A percentile compares a stretch with the other conserved stretches of the same genome.
These are phyloP conservation scores for Bombus balteatus DNA, from an alignment of 1,140 invertebrate genomes.

Conservation along the genomic window DNA sequence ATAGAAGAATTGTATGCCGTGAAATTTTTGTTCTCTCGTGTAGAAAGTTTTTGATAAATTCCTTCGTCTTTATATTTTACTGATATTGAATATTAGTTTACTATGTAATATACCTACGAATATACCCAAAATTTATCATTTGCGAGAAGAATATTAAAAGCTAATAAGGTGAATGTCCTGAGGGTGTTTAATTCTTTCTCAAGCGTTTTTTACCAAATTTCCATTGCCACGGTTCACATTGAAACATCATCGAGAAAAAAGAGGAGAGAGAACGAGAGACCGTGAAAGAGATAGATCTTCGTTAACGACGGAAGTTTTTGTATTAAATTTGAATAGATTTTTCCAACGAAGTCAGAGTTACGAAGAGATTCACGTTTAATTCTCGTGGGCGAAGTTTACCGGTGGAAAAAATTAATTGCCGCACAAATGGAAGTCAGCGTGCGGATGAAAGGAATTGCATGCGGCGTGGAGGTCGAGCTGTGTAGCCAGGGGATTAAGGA, in stretches of 20 bases:
- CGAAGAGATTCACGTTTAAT: not conserved
- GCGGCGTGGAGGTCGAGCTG: slow-evolving; percentile 29
- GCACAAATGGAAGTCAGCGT: slow-evolving; percentile 23
- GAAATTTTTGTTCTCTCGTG: too few relatives aligned
- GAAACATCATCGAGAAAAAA: not conserved
- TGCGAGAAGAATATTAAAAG: too few relatives aligned
- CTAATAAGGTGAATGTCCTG: too few relatives aligned
- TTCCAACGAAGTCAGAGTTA: not conserved
- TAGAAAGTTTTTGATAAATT: too few relatives aligned
- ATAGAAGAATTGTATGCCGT: too few relatives aligned
- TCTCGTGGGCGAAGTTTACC: not conserved
- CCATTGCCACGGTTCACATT: not conserved
- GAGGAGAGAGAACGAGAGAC: not conserved
- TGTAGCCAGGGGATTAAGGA: slow-evolving; percentile 52
- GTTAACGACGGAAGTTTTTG: not conserved
- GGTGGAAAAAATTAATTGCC: slow-evolving; percentile 39
- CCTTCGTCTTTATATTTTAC: too few relatives aligned
- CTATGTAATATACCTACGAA: too few relatives aligned
- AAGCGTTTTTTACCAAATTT: not conserved
- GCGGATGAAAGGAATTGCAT: slow-evolving; percentile 42
- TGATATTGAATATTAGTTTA: too few relatives aligned
- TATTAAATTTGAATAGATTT: slow-evolving; percentile 2
- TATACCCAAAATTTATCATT: not conserved
- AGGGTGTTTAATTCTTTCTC: too few relatives aligned
- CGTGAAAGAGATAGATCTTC: not conserved